Conservation (phyloP, 1,140 invertebrate genomes). For the Geopemphigus sp. region DNA sequence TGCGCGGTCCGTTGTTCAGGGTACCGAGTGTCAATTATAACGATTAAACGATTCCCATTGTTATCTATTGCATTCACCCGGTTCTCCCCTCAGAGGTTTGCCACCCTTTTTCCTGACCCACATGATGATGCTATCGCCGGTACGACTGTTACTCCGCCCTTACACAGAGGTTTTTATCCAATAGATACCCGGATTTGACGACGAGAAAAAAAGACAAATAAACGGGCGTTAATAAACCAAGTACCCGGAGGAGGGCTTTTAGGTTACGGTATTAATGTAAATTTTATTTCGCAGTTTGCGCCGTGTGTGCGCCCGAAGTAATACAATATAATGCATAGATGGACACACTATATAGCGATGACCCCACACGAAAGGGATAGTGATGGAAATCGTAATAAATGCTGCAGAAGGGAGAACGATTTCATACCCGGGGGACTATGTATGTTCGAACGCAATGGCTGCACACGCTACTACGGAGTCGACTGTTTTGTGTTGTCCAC, state of each 20-base stretch:
- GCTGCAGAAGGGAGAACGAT: too few species aligned
- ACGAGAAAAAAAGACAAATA: not conserved
- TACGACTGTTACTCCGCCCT: not conserved
- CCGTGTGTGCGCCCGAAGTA: not conserved
- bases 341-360: not conserved
- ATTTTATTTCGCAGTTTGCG: not conserved
- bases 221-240: not conserved
- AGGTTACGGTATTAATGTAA: not conserved
- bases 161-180: not conserved
- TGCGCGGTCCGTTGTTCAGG: too few species aligned
- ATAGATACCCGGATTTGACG: not conserved
- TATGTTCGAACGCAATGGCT: too few species aligned
- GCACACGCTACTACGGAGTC: too few species aligned
- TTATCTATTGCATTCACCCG: not conserved
- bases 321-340: not conserved
- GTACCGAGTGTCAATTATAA: not conserved
- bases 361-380: not conserved
- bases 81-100: not conserved
- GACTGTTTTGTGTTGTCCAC: too few species aligned
- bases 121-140: not conserved
- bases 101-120: not conserved
- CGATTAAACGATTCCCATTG: not conserved
- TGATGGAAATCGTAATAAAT: slow-evolving; percentile 2
- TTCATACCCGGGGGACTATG: too few species aligned
- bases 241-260: not conserved